Evolutionary conservation across 1,140 invertebrate genomes (phyloP).

Genomic region (Leptopilina clavipes): DNA sequence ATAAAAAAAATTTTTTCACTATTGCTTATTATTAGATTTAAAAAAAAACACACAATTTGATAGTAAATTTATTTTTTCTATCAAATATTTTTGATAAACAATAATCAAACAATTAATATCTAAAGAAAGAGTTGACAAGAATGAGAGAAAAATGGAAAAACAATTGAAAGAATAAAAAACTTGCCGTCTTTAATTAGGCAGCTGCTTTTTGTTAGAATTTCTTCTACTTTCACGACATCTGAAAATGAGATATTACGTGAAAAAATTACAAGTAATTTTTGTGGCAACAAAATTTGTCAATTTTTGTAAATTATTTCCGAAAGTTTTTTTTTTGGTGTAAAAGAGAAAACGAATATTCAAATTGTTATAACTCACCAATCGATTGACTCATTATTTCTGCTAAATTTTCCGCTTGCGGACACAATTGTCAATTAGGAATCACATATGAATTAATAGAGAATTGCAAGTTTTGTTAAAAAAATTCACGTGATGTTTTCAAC

Average conservation of each 20-base stretch:
- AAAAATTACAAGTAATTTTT: too few species aligned
- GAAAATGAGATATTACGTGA: background rate
- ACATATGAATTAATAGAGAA: background rate
- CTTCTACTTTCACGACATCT: constrained; percentile 11
- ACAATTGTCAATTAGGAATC: background rate
- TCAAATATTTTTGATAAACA: background rate
- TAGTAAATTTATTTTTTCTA: background rate
- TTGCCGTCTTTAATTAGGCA: background rate
- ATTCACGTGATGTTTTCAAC: background rate
- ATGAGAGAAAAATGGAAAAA: background rate
- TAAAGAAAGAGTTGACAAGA: background rate
- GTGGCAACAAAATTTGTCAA: too few species aligned
- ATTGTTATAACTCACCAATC: background rate
- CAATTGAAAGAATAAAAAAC: background rate
- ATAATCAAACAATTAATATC: background rate
- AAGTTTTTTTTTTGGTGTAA: too few species aligned
- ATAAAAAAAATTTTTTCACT: too few species aligned
- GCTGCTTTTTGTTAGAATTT: background rate
- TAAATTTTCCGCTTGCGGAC: background rate
- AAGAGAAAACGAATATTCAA: background rate
- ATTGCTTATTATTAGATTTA: background rate
- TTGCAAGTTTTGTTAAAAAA: background rate
- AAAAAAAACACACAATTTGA: background rate
- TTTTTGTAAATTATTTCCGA: too few species aligned
- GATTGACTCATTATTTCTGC: background rate